Evolutionary conservation across 2,888 invertebrate genomes (phyloP).

Genomic region (Drosophila cracens): DNA sequence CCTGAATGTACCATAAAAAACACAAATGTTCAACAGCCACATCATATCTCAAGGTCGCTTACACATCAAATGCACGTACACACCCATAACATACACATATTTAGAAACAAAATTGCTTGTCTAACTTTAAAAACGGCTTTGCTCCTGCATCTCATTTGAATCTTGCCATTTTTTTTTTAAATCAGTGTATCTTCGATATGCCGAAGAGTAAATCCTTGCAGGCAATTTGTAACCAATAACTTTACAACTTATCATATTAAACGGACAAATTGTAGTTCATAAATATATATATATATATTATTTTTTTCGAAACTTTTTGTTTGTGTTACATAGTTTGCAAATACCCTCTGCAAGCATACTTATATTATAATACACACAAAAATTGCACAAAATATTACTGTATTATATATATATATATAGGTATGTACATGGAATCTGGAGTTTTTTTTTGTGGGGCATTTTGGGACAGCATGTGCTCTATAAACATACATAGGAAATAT

Average conservation of each 20-base stretch:
- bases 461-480: slow-evolving; percentile 40
- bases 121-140: slow-evolving; percentile 10
- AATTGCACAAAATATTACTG: slow-evolving; percentile 22
- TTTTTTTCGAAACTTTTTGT: background rate
- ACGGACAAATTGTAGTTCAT: background rate
- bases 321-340: background rate
- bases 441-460: slow-evolving; percentile 1
- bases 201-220: slow-evolving; percentile 14
- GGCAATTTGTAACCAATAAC: background rate
- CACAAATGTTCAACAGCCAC: slow-evolving; percentile 69
- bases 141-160: background rate
- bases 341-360: slow-evolving; percentile 23
- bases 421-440: slow-evolving; percentile 29
- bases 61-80: slow-evolving; percentile 31
- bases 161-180: slow-evolving; percentile 2
- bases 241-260: background rate
- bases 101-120: slow-evolving; percentile 24
- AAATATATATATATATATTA: background rate
- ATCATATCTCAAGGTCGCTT: slow-evolving; percentile 45
- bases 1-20: slow-evolving; percentile 88
- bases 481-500: slow-evolving; percentile 29
- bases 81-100: slow-evolving; percentile 31
- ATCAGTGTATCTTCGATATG: slow-evolving; percentile 22
- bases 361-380: slow-evolving; percentile 32
- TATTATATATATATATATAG: slow-evolving; percentile 4